Conservation (phyloP, 2,888 invertebrate genomes). For the Amphipyra tragopoginis region DNA sequence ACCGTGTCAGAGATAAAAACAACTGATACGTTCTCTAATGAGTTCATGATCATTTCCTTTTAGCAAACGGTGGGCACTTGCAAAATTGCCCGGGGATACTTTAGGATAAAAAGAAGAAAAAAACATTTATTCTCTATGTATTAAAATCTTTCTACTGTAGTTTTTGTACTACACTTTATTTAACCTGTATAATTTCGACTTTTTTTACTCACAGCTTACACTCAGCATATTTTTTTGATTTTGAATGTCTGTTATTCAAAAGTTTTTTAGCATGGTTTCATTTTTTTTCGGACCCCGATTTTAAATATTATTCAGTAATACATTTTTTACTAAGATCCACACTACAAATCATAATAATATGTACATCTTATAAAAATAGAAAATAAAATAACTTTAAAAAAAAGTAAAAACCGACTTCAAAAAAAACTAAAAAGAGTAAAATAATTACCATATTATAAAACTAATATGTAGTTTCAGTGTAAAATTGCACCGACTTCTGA, state of each 20-base stretch:
- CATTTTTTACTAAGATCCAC: not conserved
- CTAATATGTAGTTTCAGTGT: too few species aligned
- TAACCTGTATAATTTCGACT: slow-evolving; percentile 2
- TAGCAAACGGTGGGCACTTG: not conserved
- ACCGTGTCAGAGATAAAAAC: not conserved
- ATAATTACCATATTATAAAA: too few species aligned
- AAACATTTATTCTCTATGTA: not conserved
- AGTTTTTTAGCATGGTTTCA: not conserved
- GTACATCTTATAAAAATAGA: too few species aligned
- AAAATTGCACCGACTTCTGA: too few species aligned
- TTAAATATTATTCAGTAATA: not conserved
- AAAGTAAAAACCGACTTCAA: too few species aligned
- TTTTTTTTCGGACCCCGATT: not conserved
- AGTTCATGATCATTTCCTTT: slow-evolving; percentile 1
- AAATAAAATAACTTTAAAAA: too few species aligned
- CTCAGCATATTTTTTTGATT: not conserved
- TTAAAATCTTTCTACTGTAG: slow-evolving; percentile 2
- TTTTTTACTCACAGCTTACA: slow-evolving; percentile 5
- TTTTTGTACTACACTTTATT: slow-evolving; percentile 24
- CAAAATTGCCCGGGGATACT: not conserved
- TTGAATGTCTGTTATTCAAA: not conserved
- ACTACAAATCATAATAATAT: not conserved
- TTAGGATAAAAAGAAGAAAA: slow-evolving; percentile 2
- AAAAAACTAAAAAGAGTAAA: too few species aligned
- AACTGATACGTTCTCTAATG: not conserved